A percentile compares a stretch with the other conserved stretches of the same genome.
Evolutionary conservation across 2,113 vertebrate genomes (phyloP).

Genomic region (Gallinago paraguaiae): DNA sequence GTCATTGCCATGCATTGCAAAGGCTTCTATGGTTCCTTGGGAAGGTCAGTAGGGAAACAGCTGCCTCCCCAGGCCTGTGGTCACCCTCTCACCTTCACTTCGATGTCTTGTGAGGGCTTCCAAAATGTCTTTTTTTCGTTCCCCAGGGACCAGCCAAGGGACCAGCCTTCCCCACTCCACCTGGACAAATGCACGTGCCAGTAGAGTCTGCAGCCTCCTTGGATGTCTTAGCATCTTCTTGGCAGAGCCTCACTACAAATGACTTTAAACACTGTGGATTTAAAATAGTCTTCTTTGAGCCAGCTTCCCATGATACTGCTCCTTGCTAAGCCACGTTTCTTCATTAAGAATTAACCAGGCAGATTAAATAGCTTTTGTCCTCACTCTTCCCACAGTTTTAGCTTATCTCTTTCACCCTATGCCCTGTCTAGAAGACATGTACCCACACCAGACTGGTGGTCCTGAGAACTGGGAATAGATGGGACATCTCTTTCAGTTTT

Average conservation of each 20-base stretch:
- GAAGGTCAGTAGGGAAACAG: not conserved
- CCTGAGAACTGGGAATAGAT: fast-evolving
- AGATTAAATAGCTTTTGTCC: not conserved
- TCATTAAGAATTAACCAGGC: not conserved
- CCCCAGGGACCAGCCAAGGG: fast-evolving
- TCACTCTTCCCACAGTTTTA: not conserved
- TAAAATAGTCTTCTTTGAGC: not conserved
- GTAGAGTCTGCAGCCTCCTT: not conserved
- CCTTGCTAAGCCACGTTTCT: not conserved
- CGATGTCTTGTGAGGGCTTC: not conserved
- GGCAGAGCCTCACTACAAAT: not conserved
- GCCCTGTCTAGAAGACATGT: not conserved
- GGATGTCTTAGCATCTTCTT: not conserved
- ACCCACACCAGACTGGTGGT: fast-evolving
- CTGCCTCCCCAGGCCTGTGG: fast-evolving
- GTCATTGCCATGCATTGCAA: fast-evolving
- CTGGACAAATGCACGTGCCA: fast-evolving
- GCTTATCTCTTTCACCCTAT: not conserved
- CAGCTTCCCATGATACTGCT: not conserved
- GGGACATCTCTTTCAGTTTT: not conserved
- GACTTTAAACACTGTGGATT: not conserved
- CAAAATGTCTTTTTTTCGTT: fast-evolving
- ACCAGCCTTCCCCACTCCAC: not conserved
- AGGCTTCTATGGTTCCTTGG: fast-evolving
- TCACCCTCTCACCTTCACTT: not conserved